phyloP scores from a whole-genome alignment of 2,113 vertebrate species.

The Hirundichthys speculiger region DNA sequence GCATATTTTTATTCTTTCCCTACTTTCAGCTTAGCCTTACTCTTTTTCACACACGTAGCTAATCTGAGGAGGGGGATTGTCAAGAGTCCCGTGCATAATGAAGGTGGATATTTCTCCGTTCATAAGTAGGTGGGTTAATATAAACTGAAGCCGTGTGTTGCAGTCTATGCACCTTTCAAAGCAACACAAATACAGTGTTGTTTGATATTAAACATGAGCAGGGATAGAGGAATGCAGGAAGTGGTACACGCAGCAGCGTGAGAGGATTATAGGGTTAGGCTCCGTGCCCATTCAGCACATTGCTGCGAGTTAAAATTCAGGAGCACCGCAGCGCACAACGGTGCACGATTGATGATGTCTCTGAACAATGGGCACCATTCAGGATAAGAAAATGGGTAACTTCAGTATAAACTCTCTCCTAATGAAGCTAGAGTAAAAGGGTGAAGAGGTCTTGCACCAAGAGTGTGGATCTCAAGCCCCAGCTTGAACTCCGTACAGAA shows the following conservation, averaged over 20 bases:
- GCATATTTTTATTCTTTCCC: constrained; percentile 45
- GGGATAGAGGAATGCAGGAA: constrained; percentile 33
- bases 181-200: constrained; percentile 55
- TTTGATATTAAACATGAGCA: constrained; percentile 61
- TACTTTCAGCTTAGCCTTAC: constrained; percentile 43
- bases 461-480: constrained; percentile 25
- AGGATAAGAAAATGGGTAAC: constrained; percentile 4
- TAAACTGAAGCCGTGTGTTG: constrained; percentile 53
- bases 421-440: constrained; percentile 37
- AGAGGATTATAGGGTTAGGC: constrained; percentile 62
- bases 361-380: constrained; percentile 38
- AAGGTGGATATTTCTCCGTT: constrained; percentile 58
- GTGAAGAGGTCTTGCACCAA: constrained; percentile 39
- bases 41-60: constrained; percentile 54
- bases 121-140: constrained; percentile 52
- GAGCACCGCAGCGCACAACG: constrained; percentile 21
- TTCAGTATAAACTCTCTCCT: constrained; percentile 18
- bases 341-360: constrained; percentile 44
- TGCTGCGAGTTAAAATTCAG: constrained; percentile 30
- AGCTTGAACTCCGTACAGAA: constrained; percentile 21
- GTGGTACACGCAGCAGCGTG: constrained; percentile 20
- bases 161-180: constrained; percentile 29
- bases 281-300: constrained; percentile 65
- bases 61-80: constrained; percentile 70
- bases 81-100: constrained; percentile 65